Conservation (phyloP, 2,797 vertebrate species). For the Syngnathus rostellatus region DNA sequence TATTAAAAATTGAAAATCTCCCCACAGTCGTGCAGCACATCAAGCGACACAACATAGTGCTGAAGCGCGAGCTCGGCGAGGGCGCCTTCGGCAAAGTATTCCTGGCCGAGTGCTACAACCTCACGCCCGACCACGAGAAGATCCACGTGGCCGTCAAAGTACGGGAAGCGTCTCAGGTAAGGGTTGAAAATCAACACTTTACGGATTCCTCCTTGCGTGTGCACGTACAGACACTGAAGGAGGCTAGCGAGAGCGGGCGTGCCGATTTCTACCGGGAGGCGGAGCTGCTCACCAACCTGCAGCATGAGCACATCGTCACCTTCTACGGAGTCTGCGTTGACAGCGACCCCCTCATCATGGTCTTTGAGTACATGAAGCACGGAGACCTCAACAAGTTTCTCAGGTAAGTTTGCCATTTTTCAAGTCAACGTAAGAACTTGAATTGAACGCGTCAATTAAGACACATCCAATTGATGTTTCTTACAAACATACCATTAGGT, state of each 20-base stretch:
- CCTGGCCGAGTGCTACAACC: constrained; percentile 94
- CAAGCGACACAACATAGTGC: constrained; percentile 94
- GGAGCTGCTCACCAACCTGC: constrained; percentile 93
- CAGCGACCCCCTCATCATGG: constrained; percentile 97
- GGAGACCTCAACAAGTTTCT: constrained; percentile 99
- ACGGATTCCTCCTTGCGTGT: not conserved
- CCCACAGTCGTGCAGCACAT: constrained; percentile 93
- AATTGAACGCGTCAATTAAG: too few relatives aligned
- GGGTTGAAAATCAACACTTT: constrained; percentile 3
- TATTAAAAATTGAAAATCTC: constrained; percentile 11
- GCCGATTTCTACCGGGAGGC: constrained; percentile 96
- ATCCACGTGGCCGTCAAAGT: constrained; percentile 98
- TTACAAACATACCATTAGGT: constrained; percentile 58
- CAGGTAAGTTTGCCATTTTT: constrained; percentile 66
- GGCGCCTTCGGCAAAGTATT: constrained; percentile 98
- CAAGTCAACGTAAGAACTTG: too few relatives aligned
- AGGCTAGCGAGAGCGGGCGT: constrained; percentile 92
- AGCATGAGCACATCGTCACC: constrained; percentile 95
- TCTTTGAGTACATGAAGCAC: constrained; percentile 98
- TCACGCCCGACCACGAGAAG: constrained; percentile 91
- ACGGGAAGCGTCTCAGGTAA: constrained; percentile 16
- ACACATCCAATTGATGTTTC: not conserved
- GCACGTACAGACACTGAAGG: constrained; percentile 82
- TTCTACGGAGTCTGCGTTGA: constrained; percentile 97
- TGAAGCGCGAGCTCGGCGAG: constrained; percentile 96